These are phyloP conservation scores for Philereme vetulata DNA, from an alignment of 2,888 invertebrate species.

Conservation along the genomic window DNA sequence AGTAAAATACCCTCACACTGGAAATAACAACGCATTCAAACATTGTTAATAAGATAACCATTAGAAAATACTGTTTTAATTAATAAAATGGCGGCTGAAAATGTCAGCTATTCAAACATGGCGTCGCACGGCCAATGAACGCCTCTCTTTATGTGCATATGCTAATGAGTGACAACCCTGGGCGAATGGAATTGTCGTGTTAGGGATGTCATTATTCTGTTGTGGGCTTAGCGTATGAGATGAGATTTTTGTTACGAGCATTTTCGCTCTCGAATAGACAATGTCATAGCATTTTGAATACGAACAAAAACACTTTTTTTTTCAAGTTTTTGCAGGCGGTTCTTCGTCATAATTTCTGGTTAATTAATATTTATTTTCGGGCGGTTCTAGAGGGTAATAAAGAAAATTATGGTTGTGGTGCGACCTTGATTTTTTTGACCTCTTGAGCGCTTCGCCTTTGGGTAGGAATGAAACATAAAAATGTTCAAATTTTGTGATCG, in stretches of 20 bases:
- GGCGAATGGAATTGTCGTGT: constrained; percentile 81
- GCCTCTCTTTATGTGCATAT: constrained; percentile 74
- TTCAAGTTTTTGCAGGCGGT: constrained; percentile 7
- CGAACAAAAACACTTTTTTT: constrained; percentile 24
- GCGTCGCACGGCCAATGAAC: constrained; percentile 63
- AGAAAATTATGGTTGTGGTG: constrained; percentile 22
- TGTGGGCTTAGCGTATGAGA: constrained; percentile 54
- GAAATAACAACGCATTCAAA: constrained; percentile 11
- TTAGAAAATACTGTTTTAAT: constrained; percentile 59
- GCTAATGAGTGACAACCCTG: constrained; percentile 79
- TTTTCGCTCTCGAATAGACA: constrained; percentile 62
- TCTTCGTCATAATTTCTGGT: constrained; percentile 27
- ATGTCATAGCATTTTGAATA: constrained; percentile 40
- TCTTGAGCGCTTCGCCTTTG: constrained; percentile 7
- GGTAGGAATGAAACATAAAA: constrained; percentile 6
- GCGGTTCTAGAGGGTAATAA: constrained; percentile 21
- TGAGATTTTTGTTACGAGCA: constrained; percentile 50
- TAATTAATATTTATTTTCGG: constrained; percentile 29
- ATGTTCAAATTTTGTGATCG: constrained; percentile 4
- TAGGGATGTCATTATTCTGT: constrained; percentile 70
- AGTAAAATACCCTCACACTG: too few relatives aligned
- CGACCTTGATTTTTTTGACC: constrained; percentile 24
- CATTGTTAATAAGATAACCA: not conserved
- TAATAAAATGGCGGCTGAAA: constrained; percentile 74
- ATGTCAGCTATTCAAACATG: constrained; percentile 71